Conservation (phyloP, 2,888 invertebrate species). For the Tetragonisca angustula region DNA sequence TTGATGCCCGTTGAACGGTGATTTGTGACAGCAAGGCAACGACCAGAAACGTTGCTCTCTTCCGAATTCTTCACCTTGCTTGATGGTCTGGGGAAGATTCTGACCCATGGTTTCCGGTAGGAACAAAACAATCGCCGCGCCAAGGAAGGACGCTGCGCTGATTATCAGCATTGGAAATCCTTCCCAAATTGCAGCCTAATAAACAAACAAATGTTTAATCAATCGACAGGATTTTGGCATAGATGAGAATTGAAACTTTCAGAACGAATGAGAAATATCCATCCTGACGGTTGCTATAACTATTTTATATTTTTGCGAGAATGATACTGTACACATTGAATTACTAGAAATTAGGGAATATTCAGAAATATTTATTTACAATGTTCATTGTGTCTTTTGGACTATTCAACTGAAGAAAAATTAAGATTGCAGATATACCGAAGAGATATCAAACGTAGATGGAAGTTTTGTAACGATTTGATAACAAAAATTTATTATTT, state of each 20-base stretch:
- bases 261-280: neutral
- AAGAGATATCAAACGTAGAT: neutral
- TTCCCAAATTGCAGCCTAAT: conserved; percentile 76
- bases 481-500: conserved; percentile 82
- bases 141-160: conserved; percentile 89
- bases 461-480: neutral
- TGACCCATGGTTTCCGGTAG: conserved; percentile 94
- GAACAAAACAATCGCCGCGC: conserved; percentile 90
- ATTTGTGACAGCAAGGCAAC: conserved; percentile 85
- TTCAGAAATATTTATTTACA: neutral
- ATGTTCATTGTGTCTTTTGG: neutral
- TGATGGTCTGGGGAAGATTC: conserved; percentile 93
- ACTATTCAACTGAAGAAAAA: neutral
- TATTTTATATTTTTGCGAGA: neutral
- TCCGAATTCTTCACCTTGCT: conserved; percentile 94
- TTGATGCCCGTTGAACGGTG: conserved; percentile 46
- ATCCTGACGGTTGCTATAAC: no score
- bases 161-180: conserved; percentile 90
- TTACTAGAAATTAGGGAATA: no score
- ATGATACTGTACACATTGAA: neutral
- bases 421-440: neutral
- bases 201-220: conserved; percentile 82
- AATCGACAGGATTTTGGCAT: no score
- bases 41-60: conserved; percentile 92
- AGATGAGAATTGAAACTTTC: neutral